Percentiles rank a stretch among this genome's conserved stretches.
phyloP scores from a whole-genome alignment of 2,113 vertebrate species.

The Verasper variegatus region DNA sequence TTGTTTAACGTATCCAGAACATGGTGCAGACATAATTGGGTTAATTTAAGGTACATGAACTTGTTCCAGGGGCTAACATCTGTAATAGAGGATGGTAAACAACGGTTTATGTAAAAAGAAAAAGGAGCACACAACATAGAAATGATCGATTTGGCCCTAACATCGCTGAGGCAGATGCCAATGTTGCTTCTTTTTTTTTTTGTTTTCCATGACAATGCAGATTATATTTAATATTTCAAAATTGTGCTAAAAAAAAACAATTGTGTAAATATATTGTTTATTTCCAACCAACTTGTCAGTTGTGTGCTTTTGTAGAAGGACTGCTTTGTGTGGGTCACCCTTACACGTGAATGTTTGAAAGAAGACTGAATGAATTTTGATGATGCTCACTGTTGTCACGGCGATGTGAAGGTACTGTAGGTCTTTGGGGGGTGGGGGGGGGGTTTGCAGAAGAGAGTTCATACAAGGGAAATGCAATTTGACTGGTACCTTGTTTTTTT shows the following conservation, averaged over 20 bases:
- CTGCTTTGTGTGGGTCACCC: constrained; percentile 32
- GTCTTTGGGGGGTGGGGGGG: neutral
- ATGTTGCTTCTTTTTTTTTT: constrained; percentile 16
- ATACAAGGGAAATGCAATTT: constrained; percentile 60
- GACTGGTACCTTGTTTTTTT: constrained; percentile 58
- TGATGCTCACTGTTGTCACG: constrained; percentile 13
- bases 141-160: neutral
- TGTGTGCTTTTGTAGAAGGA: constrained; percentile 55
- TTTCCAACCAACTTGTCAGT: constrained; percentile 39
- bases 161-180: constrained; percentile 29
- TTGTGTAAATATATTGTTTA: constrained; percentile 55
- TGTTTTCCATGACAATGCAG: neutral
- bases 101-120: neutral
- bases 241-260: constrained; percentile 7
- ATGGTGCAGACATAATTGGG: constrained; percentile 4
- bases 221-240: constrained; percentile 43
- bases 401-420: constrained; percentile 28
- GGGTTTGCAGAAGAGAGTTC: constrained; percentile 22
- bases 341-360: constrained; percentile 60
- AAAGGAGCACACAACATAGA: neutral
- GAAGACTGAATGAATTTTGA: constrained; percentile 34
- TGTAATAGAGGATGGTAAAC: neutral
- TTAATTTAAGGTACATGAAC: constrained; percentile 30
- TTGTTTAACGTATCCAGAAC: constrained; percentile 1
- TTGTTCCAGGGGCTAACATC: constrained; percentile 17